These are phyloP conservation scores for Phoxinus phoxinus DNA, from an alignment of 2,113 vertebrate species.

Conservation along the genomic window DNA sequence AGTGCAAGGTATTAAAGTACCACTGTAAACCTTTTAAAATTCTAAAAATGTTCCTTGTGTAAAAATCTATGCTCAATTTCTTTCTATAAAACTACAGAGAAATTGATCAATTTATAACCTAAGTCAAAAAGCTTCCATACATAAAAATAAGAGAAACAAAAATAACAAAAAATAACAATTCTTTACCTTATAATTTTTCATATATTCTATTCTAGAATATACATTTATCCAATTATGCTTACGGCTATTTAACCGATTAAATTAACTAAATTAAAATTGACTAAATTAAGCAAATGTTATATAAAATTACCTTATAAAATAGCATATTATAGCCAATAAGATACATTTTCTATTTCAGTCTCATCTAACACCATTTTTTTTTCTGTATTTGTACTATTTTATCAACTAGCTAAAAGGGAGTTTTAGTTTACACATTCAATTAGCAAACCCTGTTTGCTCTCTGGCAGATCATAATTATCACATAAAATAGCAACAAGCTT, in stretches of 20 bases:
- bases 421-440: conserved; percentile 4
- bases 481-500: neutral
- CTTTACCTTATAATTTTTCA: neutral
- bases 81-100: conserved; percentile 37
- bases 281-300: neutral
- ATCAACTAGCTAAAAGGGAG: neutral
- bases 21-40: conserved; percentile 21
- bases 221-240: neutral
- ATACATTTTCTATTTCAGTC: neutral
- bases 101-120: conserved; percentile 21
- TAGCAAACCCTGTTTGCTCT: conserved; percentile 14
- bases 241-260: neutral
- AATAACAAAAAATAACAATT: conserved; percentile 30
- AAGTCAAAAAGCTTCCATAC: conserved; percentile 14
- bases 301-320: neutral
- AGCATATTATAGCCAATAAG: neutral
- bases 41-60: conserved; percentile 26
- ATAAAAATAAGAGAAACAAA: conserved; percentile 34
- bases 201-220: neutral
- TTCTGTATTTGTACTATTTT: neutral
- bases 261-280: conserved; percentile 8
- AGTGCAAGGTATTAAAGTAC: conserved; percentile 34
- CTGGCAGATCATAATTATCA: neutral
- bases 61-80: conserved; percentile 36
- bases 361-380: neutral